These are phyloP conservation scores for Vanessa atalanta DNA, from an alignment of 1,140 invertebrate species.

Conservation along the genomic window DNA sequence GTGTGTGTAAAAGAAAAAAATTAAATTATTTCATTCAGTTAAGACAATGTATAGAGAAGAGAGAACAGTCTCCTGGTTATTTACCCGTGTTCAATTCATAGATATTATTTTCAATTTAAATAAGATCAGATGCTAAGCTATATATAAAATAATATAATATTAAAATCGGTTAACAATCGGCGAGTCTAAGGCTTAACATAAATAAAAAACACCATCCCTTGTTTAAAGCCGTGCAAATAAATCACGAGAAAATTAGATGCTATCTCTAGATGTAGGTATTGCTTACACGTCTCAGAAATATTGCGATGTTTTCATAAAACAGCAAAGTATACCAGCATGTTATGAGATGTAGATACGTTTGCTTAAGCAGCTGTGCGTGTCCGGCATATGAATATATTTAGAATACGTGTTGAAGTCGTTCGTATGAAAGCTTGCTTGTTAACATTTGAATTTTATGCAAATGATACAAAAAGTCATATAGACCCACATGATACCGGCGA, in stretches of 20 bases:
- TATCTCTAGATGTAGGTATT: constrained; percentile 3
- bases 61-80: too few species aligned
- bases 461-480: not conserved
- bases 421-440: constrained; percentile 4
- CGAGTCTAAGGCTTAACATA: too few species aligned
- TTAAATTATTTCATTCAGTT: too few species aligned
- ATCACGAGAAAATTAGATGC: not conserved
- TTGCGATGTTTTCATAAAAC: constrained; percentile 27
- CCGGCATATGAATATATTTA: constrained; percentile 17
- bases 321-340: constrained; percentile 10
- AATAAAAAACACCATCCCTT: not conserved
- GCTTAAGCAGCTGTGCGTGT: constrained; percentile 27
- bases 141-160: too few species aligned
- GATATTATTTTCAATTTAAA: too few species aligned
- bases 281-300: constrained; percentile 21
- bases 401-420: constrained; percentile 10
- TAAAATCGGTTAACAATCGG: too few species aligned
- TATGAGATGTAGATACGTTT: constrained; percentile 25
- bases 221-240: not conserved
- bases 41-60: too few species aligned
- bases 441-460: constrained; percentile 4
- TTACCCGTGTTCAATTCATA: too few species aligned
- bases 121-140: too few species aligned
- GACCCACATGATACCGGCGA: not conserved
- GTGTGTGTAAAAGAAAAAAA: too few species aligned